Evolutionary conservation across 2,797 vertebrate genomes (phyloP).

Genomic region (Anguilla marmorata): DNA sequence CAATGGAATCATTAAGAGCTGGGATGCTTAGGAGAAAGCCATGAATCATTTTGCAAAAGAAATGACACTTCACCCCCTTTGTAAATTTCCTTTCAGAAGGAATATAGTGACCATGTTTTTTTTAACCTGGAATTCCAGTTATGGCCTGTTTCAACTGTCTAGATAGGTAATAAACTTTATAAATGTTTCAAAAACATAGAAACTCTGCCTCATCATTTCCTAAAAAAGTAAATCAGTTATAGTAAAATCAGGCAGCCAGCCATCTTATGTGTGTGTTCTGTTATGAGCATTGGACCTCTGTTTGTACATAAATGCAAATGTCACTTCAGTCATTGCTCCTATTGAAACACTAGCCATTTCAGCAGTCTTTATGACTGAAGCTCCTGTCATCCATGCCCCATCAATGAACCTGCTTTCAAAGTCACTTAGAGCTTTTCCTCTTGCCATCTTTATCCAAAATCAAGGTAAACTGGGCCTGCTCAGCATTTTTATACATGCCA

Average conservation of each 20-base stretch:
- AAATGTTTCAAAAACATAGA: background rate
- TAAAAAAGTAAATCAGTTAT: too few relatives aligned
- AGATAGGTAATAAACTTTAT: background rate
- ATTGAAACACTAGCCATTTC: too few relatives aligned
- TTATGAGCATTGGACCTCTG: background rate
- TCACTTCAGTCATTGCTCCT: too few relatives aligned
- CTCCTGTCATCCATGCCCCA: too few relatives aligned
- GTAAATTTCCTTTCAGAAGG: background rate
- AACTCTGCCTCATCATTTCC: background rate
- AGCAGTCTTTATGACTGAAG: too few relatives aligned
- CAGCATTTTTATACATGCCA: too few relatives aligned
- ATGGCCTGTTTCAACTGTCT: background rate
- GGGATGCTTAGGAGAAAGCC: background rate
- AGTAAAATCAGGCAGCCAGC: background rate
- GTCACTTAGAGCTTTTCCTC: too few relatives aligned
- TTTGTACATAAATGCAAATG: background rate
- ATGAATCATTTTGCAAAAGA: background rate
- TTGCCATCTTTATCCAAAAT: too few relatives aligned
- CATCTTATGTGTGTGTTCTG: background rate
- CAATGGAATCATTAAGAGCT: background rate
- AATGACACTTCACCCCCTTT: background rate
- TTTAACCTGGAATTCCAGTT: background rate
- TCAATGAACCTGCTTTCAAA: too few relatives aligned
- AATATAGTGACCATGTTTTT: background rate
- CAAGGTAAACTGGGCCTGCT: too few relatives aligned